A percentile compares a stretch with the other conserved stretches of the same genome.
These are phyloP conservation scores for Limonius californicus DNA, from an alignment of 1,140 invertebrate genomes.

Conservation along the genomic window DNA sequence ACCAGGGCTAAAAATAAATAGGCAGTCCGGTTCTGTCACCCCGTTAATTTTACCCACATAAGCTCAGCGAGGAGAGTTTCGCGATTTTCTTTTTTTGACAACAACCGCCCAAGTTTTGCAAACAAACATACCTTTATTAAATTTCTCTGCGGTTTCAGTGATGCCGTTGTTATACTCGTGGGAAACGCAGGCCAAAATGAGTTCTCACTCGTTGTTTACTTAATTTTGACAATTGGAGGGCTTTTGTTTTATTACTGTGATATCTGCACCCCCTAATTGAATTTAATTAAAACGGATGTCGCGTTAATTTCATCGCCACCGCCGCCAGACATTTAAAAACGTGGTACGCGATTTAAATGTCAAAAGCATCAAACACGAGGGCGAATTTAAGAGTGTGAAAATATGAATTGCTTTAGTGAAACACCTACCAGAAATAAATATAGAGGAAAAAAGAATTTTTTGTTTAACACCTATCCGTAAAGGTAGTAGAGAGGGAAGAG, in stretches of 20 bases:
- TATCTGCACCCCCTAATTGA: slow-evolving; percentile 1
- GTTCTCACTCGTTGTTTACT: slow-evolving; percentile 15
- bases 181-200: slow-evolving; percentile 2
- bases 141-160: slow-evolving; percentile 10
- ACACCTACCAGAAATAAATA: too few relatives aligned
- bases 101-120: slow-evolving; percentile 4
- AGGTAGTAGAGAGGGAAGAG: too few relatives aligned
- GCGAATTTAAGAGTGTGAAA: too few relatives aligned
- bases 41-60: not conserved
- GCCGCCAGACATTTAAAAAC: too few relatives aligned
- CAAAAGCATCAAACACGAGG: too few relatives aligned
- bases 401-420: too few relatives aligned
- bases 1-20: not conserved
- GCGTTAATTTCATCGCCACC: not conserved
- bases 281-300: slow-evolving; percentile 8
- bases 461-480: too few relatives aligned
- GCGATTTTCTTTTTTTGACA: slow-evolving; percentile 7
- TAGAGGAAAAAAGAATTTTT: too few relatives aligned
- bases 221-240: slow-evolving; percentile 15
- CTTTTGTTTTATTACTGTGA: slow-evolving; percentile 8
- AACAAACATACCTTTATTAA: slow-evolving; percentile 18
- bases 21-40: not conserved
- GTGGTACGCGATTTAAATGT: too few relatives aligned
- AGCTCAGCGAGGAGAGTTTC: not conserved
- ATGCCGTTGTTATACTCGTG: slow-evolving; percentile 9